Conservation (phyloP, 2,113 vertebrate genomes). For the Nyctereutes procyonoides region DNA sequence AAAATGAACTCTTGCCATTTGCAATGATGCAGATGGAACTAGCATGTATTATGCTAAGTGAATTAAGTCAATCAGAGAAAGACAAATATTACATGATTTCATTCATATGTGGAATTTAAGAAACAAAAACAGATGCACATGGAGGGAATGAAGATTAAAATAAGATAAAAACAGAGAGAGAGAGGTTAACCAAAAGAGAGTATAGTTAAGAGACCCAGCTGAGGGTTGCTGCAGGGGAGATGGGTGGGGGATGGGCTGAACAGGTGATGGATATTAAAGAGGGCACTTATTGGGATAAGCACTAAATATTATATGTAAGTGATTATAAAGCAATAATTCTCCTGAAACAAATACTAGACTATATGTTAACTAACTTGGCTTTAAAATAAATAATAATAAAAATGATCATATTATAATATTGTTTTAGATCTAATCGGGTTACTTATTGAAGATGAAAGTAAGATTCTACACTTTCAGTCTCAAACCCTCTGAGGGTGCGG, state of each 20-base stretch:
- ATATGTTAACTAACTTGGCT: neutral
- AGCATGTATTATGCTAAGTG: neutral
- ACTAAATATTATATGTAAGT: neutral
- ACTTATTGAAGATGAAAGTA: neutral
- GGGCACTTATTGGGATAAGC: neutral
- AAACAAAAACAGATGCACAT: neutral
- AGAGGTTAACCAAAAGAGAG: neutral
- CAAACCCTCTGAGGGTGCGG: neutral
- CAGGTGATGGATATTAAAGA: neutral
- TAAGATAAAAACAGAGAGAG: neutral
- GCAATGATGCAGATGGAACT: neutral
- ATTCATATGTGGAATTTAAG: neutral
- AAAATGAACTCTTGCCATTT: neutral
- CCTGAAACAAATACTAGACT: neutral
- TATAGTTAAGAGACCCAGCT: neutral
- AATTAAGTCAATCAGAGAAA: neutral
- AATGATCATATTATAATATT: neutral
- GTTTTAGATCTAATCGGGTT: neutral
- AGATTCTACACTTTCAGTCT: neutral
- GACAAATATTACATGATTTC: neutral
- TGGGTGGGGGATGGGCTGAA: neutral
- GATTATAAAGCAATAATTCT: neutral
- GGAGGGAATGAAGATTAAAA: neutral
- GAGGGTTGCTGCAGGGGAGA: neutral
- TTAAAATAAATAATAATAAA: neutral